These are phyloP conservation scores for Alaudala cheleensis DNA, from an alignment of 2,113 vertebrate genomes.

Conservation along the genomic window DNA sequence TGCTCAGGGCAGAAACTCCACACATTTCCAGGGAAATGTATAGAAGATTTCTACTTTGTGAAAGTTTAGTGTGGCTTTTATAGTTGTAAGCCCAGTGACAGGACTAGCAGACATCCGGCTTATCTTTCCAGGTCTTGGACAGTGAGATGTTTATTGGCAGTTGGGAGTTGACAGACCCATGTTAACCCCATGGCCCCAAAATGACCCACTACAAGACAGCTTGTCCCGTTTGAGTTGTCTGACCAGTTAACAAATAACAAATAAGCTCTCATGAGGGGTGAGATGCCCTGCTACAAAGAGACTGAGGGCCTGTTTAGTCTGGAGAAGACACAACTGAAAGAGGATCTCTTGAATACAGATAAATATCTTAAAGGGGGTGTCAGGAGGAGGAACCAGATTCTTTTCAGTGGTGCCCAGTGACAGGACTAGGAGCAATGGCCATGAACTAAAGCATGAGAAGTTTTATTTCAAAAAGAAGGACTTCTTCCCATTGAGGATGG, in stretches of 20 bases:
- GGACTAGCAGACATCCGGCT: background rate
- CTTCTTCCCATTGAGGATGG: background rate
- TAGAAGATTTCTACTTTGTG: background rate
- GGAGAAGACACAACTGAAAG: background rate
- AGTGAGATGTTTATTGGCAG: background rate
- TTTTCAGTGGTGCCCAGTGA: background rate
- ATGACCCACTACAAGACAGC: background rate
- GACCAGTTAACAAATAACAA: background rate
- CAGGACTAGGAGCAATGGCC: background rate
- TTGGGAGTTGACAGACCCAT: background rate
- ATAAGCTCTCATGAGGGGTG: background rate
- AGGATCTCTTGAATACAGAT: background rate
- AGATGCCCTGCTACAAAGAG: background rate
- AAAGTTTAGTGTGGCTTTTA: background rate
- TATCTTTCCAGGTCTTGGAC: background rate
- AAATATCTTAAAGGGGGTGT: background rate
- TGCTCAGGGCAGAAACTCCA: background rate
- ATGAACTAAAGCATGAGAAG: background rate
- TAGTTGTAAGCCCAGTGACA: no score
- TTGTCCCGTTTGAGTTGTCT: background rate
- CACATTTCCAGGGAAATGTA: background rate
- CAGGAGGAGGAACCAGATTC: background rate
- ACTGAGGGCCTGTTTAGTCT: background rate
- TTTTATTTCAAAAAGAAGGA: background rate
- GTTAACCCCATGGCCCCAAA: background rate